These are phyloP conservation scores for Amiota minor DNA, from an alignment of 2,888 invertebrate genomes.

Conservation along the genomic window DNA sequence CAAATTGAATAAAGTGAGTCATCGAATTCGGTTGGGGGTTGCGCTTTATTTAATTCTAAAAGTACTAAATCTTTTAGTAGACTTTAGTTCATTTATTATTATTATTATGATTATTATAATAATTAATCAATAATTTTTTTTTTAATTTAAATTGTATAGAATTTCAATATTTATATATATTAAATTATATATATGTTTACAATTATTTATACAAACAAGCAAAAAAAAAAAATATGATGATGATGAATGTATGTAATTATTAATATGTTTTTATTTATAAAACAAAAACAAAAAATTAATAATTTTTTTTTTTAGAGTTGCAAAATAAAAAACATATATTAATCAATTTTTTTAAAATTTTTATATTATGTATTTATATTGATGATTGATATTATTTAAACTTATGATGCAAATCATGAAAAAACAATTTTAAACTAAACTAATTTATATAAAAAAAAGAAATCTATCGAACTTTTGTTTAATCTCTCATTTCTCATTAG, in stretches of 20 bases:
- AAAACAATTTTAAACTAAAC: background rate
- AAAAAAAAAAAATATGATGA: background rate
- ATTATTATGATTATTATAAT: no score
- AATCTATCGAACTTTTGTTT: background rate
- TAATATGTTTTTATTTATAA: constrained; percentile 19
- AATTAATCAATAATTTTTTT: background rate
- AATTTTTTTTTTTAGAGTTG: background rate
- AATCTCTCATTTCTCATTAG: background rate
- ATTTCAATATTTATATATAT: constrained; percentile 3
- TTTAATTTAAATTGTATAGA: constrained; percentile 9
- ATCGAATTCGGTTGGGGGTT: background rate
- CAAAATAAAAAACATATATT: background rate
- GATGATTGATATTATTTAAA: no score
- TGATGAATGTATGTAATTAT: constrained; percentile 13
- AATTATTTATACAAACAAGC: constrained; percentile 21
- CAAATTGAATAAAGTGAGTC: no score
- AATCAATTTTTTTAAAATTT: background rate
- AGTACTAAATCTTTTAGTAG: constrained; percentile 20
- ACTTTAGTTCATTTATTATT: constrained; percentile 7
- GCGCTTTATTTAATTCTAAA: background rate
- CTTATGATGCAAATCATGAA: background rate
- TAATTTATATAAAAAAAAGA: background rate
- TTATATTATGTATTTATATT: no score
- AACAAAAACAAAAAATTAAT: background rate
- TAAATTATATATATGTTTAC: constrained; percentile 16